These are phyloP conservation scores for Oryzias sinensis DNA, from an alignment of 2,797 vertebrate species.

Conservation along the genomic window DNA sequence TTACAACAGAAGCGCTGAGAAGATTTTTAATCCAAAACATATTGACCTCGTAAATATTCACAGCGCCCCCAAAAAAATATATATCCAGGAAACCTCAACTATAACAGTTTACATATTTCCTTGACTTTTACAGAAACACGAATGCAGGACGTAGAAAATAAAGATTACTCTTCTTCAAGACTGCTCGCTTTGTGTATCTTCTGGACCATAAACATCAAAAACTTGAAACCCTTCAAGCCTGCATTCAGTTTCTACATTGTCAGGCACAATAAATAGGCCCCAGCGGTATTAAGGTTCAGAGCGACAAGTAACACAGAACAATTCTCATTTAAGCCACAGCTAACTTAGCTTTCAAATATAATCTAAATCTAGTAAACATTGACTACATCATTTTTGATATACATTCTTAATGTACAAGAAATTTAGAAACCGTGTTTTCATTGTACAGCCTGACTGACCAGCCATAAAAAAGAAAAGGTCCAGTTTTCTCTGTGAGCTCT, in stretches of 20 bases:
- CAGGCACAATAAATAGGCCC: constrained; percentile 72
- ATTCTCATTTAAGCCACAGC: constrained; percentile 66
- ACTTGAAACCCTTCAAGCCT: constrained; percentile 63
- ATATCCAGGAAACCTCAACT: constrained; percentile 33
- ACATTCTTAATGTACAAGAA: constrained; percentile 74
- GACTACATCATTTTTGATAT: constrained; percentile 68
- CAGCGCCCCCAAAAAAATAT: constrained; percentile 11
- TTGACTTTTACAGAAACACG: constrained; percentile 20
- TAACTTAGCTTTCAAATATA: constrained; percentile 74
- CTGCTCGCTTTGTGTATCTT: constrained; percentile 66
- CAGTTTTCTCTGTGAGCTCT: constrained; percentile 77
- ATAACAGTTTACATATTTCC: constrained; percentile 30
- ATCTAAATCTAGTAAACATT: constrained; percentile 71
- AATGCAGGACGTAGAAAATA: constrained; percentile 38
- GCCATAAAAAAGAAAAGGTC: constrained; percentile 68
- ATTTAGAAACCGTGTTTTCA: constrained; percentile 59
- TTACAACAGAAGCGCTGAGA: constrained; percentile 35
- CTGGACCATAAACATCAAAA: constrained; percentile 58
- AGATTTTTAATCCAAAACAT: constrained; percentile 21
- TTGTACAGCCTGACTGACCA: constrained; percentile 62
- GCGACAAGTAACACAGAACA: constrained; percentile 65
- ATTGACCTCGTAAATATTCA: constrained; percentile 44
- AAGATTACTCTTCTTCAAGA: constrained; percentile 50
- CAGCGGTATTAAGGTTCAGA: constrained; percentile 76
- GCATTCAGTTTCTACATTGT: constrained; percentile 58